phyloP scores from a whole-genome alignment of 2,797 vertebrate species.

The Amblyraja radiata region DNA sequence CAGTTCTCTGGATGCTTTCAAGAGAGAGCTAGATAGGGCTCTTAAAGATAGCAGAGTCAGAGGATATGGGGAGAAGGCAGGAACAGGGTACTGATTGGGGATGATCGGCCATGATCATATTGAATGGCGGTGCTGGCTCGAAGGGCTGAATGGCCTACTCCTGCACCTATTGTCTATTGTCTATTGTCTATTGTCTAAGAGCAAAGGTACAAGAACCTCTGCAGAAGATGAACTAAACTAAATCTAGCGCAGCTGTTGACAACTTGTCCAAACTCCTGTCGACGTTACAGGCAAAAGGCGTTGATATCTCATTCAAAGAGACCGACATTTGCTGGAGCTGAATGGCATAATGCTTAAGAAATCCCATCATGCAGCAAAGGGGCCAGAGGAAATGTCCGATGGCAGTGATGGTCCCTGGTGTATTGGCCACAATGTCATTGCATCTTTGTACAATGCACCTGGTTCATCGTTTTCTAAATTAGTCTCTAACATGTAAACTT shows the following conservation, averaged over 20 bases:
- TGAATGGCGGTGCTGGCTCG: no score
- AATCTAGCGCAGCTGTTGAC: background rate
- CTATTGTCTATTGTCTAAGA: background rate
- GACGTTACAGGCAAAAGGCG: background rate
- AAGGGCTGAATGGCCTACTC: no score
- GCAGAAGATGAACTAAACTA: background rate
- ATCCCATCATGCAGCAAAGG: background rate
- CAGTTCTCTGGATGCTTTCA: no score
- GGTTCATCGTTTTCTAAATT: background rate
- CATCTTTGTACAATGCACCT: background rate
- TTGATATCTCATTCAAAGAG: background rate
- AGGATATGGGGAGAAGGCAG: no score
- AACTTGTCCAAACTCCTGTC: constrained; percentile 11
- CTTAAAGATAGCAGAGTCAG: no score
- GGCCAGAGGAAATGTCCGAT: background rate
- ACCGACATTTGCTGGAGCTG: background rate
- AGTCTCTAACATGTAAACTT: no score
- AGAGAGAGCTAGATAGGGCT: no score
- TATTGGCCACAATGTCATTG: background rate
- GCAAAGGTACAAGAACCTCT: background rate
- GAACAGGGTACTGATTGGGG: no score
- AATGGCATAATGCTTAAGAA: background rate
- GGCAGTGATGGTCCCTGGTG: background rate
- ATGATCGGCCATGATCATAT: no score
- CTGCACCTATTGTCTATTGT: no score